phyloP scores from a whole-genome alignment of 2,888 invertebrate genomes.

The Drosophila melanosoma region DNA sequence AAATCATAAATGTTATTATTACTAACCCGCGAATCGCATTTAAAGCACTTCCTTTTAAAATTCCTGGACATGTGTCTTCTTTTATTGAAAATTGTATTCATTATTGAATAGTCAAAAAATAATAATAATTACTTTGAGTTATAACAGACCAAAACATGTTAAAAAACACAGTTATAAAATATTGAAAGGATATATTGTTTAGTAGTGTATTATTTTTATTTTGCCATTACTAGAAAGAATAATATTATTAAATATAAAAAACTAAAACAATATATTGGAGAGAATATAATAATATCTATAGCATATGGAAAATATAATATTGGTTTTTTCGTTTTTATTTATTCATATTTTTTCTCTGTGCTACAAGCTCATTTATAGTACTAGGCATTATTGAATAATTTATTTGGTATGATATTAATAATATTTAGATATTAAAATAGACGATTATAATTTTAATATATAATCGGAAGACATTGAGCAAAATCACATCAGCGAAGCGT shows the following conservation, averaged over 20 bases:
- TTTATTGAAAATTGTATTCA: background rate
- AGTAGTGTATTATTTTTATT: background rate
- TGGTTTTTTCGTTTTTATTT: background rate
- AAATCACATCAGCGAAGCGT: background rate
- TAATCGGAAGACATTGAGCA: background rate
- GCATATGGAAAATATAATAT: background rate
- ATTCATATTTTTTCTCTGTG: background rate
- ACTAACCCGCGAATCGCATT: background rate
- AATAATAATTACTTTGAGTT: background rate
- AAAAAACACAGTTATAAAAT: background rate
- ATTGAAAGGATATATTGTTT: background rate
- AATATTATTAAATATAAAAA: background rate
- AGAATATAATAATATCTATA: background rate
- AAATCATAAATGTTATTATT: background rate
- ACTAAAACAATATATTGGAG: too few species aligned
- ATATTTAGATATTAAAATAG: background rate
- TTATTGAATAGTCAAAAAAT: background rate
- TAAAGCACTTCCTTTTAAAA: background rate
- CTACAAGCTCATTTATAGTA: too few species aligned
- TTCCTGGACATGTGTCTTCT: too few species aligned
- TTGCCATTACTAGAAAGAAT: background rate
- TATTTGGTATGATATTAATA: background rate
- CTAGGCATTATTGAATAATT: background rate
- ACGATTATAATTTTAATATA: background rate
- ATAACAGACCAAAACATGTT: background rate